Evolutionary conservation across 2,113 vertebrate genomes (phyloP), one percentile per base, ranked within the genome.

Genomic region (Phasianus colchicus): DNA sequence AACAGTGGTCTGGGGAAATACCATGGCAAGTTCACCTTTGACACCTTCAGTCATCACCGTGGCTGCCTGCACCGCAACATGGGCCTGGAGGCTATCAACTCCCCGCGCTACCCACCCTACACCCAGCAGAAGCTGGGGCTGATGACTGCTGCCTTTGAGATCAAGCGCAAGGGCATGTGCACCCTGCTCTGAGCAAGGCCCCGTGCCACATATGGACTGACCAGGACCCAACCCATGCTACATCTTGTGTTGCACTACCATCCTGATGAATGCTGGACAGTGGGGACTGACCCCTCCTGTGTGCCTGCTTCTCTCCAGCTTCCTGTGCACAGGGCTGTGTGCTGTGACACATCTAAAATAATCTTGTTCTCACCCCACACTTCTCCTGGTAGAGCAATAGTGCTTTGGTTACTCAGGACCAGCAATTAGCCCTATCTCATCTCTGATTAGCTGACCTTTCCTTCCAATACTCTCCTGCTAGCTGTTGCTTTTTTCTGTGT

Each of bases 101-200:
- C 38, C 29, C 40, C 98, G 1, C 99, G 99, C 30, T 99, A 99
- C 94, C 99, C 99, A 0, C 99, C 99, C 0, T 98, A 99, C 96
- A 94, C 8, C 0, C 96, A 97, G 0, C 55, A 92, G 13, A 98
- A 98, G 20, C 66, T 99, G 70, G 88, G 96, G 63, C 66, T 99
- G 95, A 40, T 98, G 88, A 97, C 98, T 0, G 82, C 97, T 92
- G 8, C 96, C 71, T 91, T 94, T 3, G 95, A 96, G 83, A 50
- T 96, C 75, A 89, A 93, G 63, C 95, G 93, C n/a, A 55, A 45
- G 77, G 95, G 94, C 77, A 77, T 69, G 48, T 98, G 98, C 83
- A 96, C 96, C 7, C 71, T 98, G 64, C 96, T 98, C 45, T 98
- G 96, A 97, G 50, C 17, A 36, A 22, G 11, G 55, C 32, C 36